Evolutionary conservation across 2,113 vertebrate species (phyloP), one percentile per base, ranked within the genome.

Genomic region (Toxostoma redivivum): DNA sequence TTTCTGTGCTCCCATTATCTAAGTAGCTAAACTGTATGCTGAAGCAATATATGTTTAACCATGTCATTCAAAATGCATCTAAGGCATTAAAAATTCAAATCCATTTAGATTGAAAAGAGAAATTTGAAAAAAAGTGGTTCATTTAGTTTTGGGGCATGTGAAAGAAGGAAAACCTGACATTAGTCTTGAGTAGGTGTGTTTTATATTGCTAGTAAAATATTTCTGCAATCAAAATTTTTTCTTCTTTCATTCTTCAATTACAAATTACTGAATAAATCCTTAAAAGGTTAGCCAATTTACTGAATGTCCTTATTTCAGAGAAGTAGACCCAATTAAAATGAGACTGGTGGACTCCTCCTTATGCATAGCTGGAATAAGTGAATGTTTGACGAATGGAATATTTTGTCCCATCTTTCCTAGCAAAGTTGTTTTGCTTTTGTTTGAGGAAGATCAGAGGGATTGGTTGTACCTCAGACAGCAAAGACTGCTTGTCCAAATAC

Each of bases 1-100:
- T 95, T 85, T 91, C 91, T 92, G 69, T 62, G 56, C 20, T 89
- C 53, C 54, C 40, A 28, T 88, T 92, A 61, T 77, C 61, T 94
- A 90, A 89, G 83, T 94, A 79, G 82, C 31, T 62, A 50, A 90
- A 53, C 33, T 58, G 21, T 28, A 23, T 71, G 15, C 77, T 91
- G 69, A 71, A 84, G 37, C 10, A 56, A 15, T 81, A 38, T 5
- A 5, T 19, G 1, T n/a, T 74, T 91, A 79, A 74, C 64, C 17
- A 11, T 18, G 30, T 56, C 60, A 81, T 50, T 81, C 64, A 84
- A 88, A 92, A 72, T 15, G 27, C 30, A 47, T 33, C 37, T 66
- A 38, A 67, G 27, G 40, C 33, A 45, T 70, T 92, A 86, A 33
- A 66, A 70, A 74, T 89, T 83, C 45, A 73, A 81, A 73, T 33